These are phyloP conservation scores for Ceratosolen fusciceps DNA, from an alignment of 1,140 invertebrate genomes.

Conservation along the genomic window DNA sequence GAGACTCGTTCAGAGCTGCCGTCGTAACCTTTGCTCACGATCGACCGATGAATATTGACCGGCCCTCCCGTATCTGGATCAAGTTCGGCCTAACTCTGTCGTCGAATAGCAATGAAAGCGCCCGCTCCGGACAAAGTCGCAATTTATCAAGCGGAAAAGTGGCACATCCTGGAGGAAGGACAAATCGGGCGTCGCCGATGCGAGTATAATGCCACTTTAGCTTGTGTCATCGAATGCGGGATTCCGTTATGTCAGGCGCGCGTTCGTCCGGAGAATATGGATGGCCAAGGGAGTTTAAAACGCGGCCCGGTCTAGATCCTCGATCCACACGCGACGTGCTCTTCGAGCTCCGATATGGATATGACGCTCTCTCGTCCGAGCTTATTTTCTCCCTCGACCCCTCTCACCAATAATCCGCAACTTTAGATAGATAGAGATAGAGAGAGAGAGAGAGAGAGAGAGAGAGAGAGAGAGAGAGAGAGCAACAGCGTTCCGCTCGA, in stretches of 20 bases:
- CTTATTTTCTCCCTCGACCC: constrained; percentile 6
- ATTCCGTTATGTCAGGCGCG: constrained; percentile 30
- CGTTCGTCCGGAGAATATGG: constrained; percentile 8
- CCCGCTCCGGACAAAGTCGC: constrained; percentile 56
- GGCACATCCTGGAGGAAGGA: constrained; percentile 53
- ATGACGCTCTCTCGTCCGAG: constrained; percentile 39
- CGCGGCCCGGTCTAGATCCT: background rate
- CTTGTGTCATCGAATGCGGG: constrained; percentile 16
- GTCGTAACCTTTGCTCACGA: background rate
- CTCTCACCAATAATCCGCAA: background rate
- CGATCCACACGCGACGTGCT: constrained; percentile 28
- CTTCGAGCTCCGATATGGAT: constrained; percentile 2
- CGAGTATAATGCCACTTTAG: constrained; percentile 14
- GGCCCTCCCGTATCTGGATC: no score
- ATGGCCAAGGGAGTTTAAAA: constrained; percentile 36
- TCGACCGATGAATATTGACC: no score
- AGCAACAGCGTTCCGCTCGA: no score
- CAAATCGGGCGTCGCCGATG: background rate
- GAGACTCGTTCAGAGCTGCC: no score
- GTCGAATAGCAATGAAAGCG: background rate
- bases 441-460: background rate
- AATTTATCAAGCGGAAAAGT: constrained; percentile 55
- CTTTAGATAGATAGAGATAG: background rate
- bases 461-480: no score
- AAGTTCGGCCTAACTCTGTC: background rate